These are phyloP conservation scores for Oikopleura dioica DNA, from an alignment of 23 tunicate genomes.

Conservation along the genomic window DNA sequence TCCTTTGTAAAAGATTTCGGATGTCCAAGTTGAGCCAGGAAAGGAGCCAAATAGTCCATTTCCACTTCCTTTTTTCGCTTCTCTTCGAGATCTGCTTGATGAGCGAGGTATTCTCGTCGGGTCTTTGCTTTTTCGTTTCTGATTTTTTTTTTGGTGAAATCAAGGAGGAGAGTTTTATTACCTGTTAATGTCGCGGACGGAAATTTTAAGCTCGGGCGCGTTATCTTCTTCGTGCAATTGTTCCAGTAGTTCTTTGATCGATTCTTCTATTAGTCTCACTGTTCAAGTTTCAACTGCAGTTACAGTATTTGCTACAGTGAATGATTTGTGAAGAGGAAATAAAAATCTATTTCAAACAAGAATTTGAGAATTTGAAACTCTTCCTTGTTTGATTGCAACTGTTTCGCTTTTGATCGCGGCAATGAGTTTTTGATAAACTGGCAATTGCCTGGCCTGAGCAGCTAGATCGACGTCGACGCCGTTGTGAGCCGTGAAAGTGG, in stretches of 20 bases:
- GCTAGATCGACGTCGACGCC: constrained; percentile 27
- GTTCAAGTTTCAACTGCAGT: too few relatives aligned
- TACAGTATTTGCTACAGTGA: not conserved
- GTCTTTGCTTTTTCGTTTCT: not conserved
- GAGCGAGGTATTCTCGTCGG: not conserved
- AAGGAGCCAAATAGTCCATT: constrained; percentile 98
- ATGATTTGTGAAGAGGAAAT: not conserved
- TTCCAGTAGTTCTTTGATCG: not conserved
- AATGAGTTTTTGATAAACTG: constrained; percentile 49
- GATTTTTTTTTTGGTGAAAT: too few relatives aligned
- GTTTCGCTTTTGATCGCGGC: constrained; percentile 31
- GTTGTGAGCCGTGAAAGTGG: constrained; percentile 18
- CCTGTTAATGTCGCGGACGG: not conserved
- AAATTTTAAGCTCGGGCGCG: not conserved
- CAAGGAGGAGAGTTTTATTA: too few relatives aligned
- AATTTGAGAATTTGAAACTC: not conserved
- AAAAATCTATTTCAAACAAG: not conserved
- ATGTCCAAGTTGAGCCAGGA: constrained; percentile 83
- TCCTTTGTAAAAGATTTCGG: constrained; percentile 40
- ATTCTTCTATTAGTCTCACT: not conserved
- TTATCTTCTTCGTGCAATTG: not conserved
- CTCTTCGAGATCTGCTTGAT: constrained; percentile 33
- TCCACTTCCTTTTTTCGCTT: constrained; percentile 70
- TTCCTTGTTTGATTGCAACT: constrained; percentile 50
- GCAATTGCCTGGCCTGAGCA: constrained; percentile 24